phyloP scores from a whole-genome alignment of 2,888 invertebrate species.

The Crepidodera aurea region DNA sequence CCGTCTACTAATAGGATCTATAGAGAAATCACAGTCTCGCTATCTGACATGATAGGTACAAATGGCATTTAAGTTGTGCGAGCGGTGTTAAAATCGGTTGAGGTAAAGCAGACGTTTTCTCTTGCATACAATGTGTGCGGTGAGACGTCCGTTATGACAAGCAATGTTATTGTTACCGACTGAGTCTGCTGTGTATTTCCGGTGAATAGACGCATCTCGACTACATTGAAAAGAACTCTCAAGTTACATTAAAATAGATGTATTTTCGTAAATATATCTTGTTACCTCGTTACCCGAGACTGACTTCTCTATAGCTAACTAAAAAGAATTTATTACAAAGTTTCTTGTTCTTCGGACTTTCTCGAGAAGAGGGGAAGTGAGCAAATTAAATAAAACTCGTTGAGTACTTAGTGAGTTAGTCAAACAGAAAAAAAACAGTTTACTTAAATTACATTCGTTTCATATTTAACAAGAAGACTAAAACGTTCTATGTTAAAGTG shows the following conservation, averaged over 20 bases:
- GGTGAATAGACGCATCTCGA: slow-evolving; percentile 31
- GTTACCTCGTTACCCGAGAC: slow-evolving; percentile 35
- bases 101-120: slow-evolving; percentile 28
- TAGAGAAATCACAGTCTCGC: not conserved
- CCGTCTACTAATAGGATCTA: no score
- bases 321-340: slow-evolving; percentile 19
- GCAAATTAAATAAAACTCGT: not conserved
- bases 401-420: not conserved
- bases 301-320: slow-evolving; percentile 1
- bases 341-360: slow-evolving; percentile 2
- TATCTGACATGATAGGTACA: not conserved
- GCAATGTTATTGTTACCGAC: slow-evolving; percentile 27
- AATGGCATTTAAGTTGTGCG: slow-evolving; percentile 3
- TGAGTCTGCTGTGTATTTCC: slow-evolving; percentile 29
- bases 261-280: slow-evolving; percentile 40
- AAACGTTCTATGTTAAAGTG: no score
- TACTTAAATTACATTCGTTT: not conserved
- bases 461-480: no score
- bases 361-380: not conserved
- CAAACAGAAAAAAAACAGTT: not conserved
- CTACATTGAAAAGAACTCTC: slow-evolving; percentile 42
- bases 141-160: slow-evolving; percentile 28
- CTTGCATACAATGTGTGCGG: slow-evolving; percentile 27
- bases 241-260: slow-evolving; percentile 40
- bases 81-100: slow-evolving; percentile 22